Evolutionary conservation across 1,140 invertebrate species (phyloP), one percentile per base, ranked within the genome.

Genomic region (Saccostrea echinata): DNA sequence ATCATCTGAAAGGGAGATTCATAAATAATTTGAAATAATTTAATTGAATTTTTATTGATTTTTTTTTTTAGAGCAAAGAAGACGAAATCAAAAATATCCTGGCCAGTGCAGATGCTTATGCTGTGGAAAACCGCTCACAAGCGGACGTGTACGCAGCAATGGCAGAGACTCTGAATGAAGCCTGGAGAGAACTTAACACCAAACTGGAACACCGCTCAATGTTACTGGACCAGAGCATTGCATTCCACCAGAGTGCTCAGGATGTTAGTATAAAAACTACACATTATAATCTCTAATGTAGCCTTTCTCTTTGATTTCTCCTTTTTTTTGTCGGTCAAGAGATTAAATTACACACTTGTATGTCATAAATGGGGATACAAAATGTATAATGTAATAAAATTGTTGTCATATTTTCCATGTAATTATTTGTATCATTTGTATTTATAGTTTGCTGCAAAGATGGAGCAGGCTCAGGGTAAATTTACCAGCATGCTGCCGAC

Each of bases 11-110:
- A 61, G 21, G 18, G 55, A 61, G n/a, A 61, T 61, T 61, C 16
- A 61, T 61, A 16, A 61, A 61, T 61, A 3, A 43, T 61, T n/a
- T 61, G 55, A 61, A 61, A 61, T 61, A 61, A 21, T 61, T n/a
- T 61, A 21, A 61, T 61, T 61, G 55, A 6, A 61, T 6, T 61
- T 61, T 61, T n/a, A 61, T 76, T 76, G 68, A 30, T 27, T 71
- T 71, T 76, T 3, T 76, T 33, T 91, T 92, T 33, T 93, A 98
- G 97, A 97, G 96, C 91, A 98, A 98, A 95, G 97, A 98, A 94
- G 97, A 97, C 93, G 98, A 98, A 81, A 97, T 98, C 88, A 97
- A 98, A 92, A 97, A 98, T 95, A 96, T 98, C 84, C 96, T 98
- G 80, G 96, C 97, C 61, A 97, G 97, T 94, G 98, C 98, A 0